phyloP scores from a whole-genome alignment of 2,113 vertebrate species.

The Phaetusa simplex region DNA sequence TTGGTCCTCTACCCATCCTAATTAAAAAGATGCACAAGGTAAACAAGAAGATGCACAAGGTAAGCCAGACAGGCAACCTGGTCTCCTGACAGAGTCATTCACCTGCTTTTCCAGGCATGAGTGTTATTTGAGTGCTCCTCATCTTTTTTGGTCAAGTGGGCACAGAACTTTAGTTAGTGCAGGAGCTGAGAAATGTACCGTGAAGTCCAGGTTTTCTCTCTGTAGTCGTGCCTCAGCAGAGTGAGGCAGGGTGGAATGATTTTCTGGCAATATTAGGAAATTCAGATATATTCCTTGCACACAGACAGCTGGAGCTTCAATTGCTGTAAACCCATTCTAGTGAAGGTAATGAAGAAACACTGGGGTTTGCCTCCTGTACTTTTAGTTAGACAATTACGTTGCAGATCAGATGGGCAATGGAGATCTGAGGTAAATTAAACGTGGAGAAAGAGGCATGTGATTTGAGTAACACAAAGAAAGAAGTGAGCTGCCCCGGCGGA shows the following conservation, averaged over 20 bases:
- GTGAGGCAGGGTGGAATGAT: background rate
- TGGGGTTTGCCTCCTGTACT: background rate
- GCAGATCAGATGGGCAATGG: background rate
- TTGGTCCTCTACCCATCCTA: background rate
- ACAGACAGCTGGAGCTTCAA: background rate
- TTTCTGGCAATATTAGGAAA: background rate
- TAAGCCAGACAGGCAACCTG: background rate
- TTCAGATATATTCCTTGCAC: background rate
- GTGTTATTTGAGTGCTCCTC: background rate
- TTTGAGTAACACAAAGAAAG: background rate
- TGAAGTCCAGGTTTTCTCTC: background rate
- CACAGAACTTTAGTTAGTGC: background rate
- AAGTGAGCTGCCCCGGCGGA: background rate
- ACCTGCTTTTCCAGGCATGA: background rate
- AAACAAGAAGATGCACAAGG: background rate
- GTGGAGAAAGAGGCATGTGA: background rate
- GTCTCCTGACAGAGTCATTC: background rate
- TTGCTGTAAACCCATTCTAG: background rate
- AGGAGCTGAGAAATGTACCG: background rate
- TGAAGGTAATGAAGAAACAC: background rate
- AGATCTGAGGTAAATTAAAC: background rate
- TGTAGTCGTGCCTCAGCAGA: background rate
- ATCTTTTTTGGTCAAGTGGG: background rate
- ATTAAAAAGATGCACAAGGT: background rate
- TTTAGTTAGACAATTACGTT: background rate